Base-by-base conservation (phyloP, 2,113 vertebrate genomes). In the Sterrhoptilus dennistouni region DNA sequence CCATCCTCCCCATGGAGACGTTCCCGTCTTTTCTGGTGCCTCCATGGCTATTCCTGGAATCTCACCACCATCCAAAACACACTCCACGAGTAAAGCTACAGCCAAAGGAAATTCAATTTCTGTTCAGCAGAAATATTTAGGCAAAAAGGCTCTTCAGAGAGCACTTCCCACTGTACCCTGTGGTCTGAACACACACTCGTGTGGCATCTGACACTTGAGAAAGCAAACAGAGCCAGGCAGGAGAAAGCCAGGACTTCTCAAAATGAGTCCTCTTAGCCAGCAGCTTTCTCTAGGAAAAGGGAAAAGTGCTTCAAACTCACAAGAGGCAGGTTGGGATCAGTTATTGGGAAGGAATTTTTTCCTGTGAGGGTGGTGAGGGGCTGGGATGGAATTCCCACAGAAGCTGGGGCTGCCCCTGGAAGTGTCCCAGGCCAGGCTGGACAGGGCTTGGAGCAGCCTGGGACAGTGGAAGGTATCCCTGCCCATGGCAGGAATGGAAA, bases 181-280 rank as follows among this genome's bases (percentile, higher is more conserved):
- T 3, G 7, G 14, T 6, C 31, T 69, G 1, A 38, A 65, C 47
- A 18, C 2, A 22, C 12, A 9, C 24, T 38, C 1, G 5, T 2
- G 18, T 28, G 25, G 21, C 64, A 44, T 21, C 82, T 35, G 45
- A 65, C 28, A 8, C 57, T 54, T 25, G 35, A 59, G 69, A 56
- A n/a, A 83, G 29, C 40, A 59, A 50, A 38, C 3, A 81, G 4
- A 61, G 33, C 5, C 35, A 6, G 28, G 16, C 9, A 79, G 31
- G 35, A 18, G 10, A 21, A 49, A 84, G 72, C 33, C 47, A 70
- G 31, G 44, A 20, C 35, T 31, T 47, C 47, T 65, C 35, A 9
- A 47, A 14, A 7, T 0, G 1, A 65, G 23, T 3, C 35, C 18
- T 66, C 33, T 27, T 1, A 38, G 59, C 28, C 63, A 85, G 8